Percentiles rank a stretch among this genome's conserved stretches.
These are phyloP conservation scores for Ophion costatus DNA, from an alignment of 2,888 invertebrate genomes.

Conservation along the genomic window DNA sequence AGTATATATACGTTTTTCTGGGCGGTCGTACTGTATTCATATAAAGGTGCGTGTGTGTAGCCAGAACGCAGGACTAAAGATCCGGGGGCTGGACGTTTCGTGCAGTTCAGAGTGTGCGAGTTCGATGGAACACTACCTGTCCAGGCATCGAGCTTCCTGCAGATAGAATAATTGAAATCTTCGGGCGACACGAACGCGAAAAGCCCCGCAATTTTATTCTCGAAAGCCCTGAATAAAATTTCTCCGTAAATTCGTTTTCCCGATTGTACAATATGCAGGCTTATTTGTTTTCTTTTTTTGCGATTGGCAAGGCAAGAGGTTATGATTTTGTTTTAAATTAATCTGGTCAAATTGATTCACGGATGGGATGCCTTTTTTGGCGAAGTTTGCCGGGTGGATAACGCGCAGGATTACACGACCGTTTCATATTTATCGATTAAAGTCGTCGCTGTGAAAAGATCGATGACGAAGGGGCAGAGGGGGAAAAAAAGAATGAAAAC, in stretches of 20 bases:
- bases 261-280: neutral
- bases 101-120: conserved; percentile 20
- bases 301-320: neutral
- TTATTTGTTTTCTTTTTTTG: neutral
- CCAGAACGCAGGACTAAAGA: conserved; percentile 28
- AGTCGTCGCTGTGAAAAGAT: conserved; percentile 5
- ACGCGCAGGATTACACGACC: neutral
- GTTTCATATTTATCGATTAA: conserved; percentile 1
- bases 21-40: neutral
- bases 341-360: conserved; percentile 1
- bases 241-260: neutral
- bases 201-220: neutral
- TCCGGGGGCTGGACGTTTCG: conserved; percentile 28
- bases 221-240: neutral
- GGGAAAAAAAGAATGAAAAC: conserved; percentile 20
- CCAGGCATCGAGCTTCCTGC: conserved; percentile 81
- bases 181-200: conserved; percentile 46
- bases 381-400: neutral
- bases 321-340: neutral
- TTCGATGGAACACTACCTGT: conserved; percentile 74
- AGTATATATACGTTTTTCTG: neutral
- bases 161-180: conserved; percentile 77
- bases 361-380: conserved; percentile 30
- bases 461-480: neutral
- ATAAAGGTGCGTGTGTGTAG: conserved; percentile 6